These are phyloP conservation scores for Anguilla megastoma DNA, from an alignment of 2,797 vertebrate genomes.

Conservation along the genomic window DNA sequence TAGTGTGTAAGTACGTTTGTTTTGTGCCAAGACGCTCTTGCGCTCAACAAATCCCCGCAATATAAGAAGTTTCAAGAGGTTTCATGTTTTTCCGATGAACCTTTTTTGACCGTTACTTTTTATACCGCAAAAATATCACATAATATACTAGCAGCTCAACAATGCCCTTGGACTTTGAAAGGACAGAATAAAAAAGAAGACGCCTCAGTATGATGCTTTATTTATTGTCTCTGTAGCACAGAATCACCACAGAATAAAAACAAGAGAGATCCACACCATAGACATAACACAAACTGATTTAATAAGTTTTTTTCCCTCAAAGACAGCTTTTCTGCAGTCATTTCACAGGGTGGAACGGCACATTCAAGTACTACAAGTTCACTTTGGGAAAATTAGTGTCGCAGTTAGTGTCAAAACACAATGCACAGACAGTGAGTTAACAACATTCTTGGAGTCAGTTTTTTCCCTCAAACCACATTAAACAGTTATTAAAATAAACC, in stretches of 20 bases:
- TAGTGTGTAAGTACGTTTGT: not conserved
- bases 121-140: not conserved
- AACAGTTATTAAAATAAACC: conserved; percentile 43
- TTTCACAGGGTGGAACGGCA: conserved; percentile 21
- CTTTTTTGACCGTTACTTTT: not conserved
- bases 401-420: conserved; percentile 60
- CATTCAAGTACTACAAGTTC: conserved; percentile 68
- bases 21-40: not conserved
- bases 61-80: not conserved
- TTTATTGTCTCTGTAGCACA: not conserved
- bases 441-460: conserved; percentile 40
- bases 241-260: conserved; percentile 1
- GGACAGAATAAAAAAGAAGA: not conserved
- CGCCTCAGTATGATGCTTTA: not conserved
- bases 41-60: not conserved
- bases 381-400: conserved; percentile 60
- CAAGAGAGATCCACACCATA: not conserved
- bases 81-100: not conserved
- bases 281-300: not conserved
- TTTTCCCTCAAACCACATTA: conserved; percentile 34
- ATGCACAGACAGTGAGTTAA: conserved; percentile 66
- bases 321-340: conserved; percentile 13
- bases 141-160: not conserved
- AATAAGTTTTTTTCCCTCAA: conserved; percentile 15
- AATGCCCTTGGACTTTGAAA: not conserved